Percentiles rank a stretch among this genome's conserved stretches.
Evolutionary conservation across 2,797 vertebrate genomes (phyloP).

Genomic region (Sandelia bainsii): DNA sequence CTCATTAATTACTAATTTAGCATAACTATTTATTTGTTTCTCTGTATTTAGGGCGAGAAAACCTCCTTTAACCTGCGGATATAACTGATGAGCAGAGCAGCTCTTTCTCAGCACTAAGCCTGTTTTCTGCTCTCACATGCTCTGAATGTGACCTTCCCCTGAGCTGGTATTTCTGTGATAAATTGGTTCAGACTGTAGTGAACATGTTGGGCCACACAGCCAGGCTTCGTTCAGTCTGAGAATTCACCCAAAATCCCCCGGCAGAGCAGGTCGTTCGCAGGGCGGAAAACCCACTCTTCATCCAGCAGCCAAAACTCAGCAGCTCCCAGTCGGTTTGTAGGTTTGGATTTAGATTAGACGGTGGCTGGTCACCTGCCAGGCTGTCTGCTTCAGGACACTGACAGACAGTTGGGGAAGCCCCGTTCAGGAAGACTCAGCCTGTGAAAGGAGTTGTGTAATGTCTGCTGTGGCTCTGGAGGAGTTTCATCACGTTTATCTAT

Average conservation of each 20-base stretch:
- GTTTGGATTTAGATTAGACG: constrained; percentile 19
- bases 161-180: constrained; percentile 28
- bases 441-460: not conserved
- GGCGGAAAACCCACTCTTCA: not conserved
- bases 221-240: not conserved
- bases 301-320: constrained; percentile 24
- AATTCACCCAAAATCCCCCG: constrained; percentile 10
- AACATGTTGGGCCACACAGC: not conserved
- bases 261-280: not conserved
- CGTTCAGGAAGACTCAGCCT: not conserved
- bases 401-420: constrained; percentile 22
- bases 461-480: not conserved
- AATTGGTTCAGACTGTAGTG: constrained; percentile 47
- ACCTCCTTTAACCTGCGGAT: not conserved
- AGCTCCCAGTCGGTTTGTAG: not conserved
- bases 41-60: no score
- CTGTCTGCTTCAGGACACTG: not conserved
- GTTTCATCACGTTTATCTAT: not conserved
- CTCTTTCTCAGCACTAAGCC: constrained; percentile 6
- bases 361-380: constrained; percentile 27
- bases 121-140: not conserved
- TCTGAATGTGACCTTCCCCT: constrained; percentile 49
- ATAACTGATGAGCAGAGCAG: not conserved
- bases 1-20: no score
- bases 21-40: no score